These are phyloP conservation scores for Anneissia japonica DNA, from an alignment of 35 echinoderm and acorn worm species.

Conservation along the genomic window DNA sequence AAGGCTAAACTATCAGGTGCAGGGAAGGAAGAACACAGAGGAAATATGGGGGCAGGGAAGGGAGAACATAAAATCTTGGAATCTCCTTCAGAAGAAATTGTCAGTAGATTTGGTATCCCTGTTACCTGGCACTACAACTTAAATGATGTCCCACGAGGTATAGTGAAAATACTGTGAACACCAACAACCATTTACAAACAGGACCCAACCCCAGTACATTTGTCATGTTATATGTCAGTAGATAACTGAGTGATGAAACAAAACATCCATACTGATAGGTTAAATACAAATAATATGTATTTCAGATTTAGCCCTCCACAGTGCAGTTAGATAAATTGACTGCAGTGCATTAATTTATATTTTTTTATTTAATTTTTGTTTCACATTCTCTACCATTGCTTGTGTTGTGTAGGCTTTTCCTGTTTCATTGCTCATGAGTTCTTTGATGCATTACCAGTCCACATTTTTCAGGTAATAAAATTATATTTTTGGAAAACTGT, in stretches of 20 bases:
- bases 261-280: no score
- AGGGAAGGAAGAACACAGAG: neutral
- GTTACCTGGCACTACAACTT: slow-evolving; percentile 77
- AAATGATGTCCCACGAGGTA: slow-evolving; percentile 78
- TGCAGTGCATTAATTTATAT: neutral
- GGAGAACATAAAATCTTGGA: neutral
- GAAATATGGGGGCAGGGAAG: neutral
- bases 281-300: no score
- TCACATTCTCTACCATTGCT: no score
- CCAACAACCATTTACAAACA: no score
- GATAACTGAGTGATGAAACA: no score
- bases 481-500: neutral
- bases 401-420: slow-evolving; percentile 66
- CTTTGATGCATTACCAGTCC: slow-evolving; percentile 93
- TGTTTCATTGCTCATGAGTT: slow-evolving; percentile 99
- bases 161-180: no score
- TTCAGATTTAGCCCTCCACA: no score
- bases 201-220: no score
- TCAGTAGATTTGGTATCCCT: slow-evolving; percentile 67
- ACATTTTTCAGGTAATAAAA: slow-evolving; percentile 83
- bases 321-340: neutral
- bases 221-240: no score
- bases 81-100: slow-evolving; percentile 19
- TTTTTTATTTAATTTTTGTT: neutral
- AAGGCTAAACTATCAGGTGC: slow-evolving; percentile 52